Evolutionary conservation across 2,113 vertebrate genomes (phyloP).

Genomic region (Ageneiosus marmoratus): DNA sequence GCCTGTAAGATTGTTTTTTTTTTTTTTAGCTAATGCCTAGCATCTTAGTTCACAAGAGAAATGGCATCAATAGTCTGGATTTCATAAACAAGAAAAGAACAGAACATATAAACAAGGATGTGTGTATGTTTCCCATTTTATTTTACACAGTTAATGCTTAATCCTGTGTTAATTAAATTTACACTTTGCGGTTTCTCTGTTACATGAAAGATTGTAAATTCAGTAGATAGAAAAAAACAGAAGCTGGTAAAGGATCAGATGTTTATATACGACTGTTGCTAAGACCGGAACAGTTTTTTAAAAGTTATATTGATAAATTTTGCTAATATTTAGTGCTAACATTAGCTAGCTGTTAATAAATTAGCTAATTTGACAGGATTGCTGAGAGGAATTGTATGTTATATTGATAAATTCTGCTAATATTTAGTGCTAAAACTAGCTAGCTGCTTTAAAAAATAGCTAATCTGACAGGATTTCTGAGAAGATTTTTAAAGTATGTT

Average conservation of each 20-base stretch:
- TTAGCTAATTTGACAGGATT: neutral
- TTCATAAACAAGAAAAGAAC: neutral
- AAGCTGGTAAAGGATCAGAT: no score
- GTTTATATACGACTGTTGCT: no score
- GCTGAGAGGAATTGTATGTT: neutral
- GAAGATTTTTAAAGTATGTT: neutral
- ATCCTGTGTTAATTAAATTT: neutral
- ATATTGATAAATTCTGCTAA: neutral
- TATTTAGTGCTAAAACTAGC: neutral
- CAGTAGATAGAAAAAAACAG: neutral
- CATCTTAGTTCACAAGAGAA: neutral
- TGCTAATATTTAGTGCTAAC: neutral
- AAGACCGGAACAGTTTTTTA: no score
- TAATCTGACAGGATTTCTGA: neutral
- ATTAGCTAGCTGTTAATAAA: neutral
- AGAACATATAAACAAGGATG: neutral
- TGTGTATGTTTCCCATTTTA: neutral
- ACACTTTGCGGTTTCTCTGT: neutral
- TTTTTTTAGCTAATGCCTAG: no score
- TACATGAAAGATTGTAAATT: neutral
- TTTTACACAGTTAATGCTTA: neutral
- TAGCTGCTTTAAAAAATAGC: neutral
- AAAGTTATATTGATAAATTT: neutral
- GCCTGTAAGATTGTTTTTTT: neutral
- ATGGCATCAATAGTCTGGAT: no score